These are phyloP conservation scores for Paracyclopina nana DNA, from an alignment of 1,140 invertebrate species.

Conservation along the genomic window DNA sequence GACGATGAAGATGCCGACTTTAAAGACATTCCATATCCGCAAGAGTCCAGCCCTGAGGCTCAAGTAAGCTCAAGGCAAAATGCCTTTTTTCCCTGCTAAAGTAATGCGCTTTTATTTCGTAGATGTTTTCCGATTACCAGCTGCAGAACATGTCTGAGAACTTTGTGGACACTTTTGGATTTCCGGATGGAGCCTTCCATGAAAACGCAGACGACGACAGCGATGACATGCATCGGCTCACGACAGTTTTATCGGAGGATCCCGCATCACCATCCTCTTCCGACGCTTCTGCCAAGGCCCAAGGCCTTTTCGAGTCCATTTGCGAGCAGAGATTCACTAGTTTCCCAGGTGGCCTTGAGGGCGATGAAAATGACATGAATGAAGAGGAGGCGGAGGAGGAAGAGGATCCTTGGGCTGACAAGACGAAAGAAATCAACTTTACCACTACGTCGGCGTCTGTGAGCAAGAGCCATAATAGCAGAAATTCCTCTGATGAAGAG, in stretches of 20 bases:
- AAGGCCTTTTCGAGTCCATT: neutral
- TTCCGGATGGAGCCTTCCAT: neutral
- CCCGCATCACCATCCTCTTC: neutral
- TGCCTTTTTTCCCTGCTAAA: neutral
- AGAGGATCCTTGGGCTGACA: neutral
- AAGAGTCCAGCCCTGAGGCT: neutral
- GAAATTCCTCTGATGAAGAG: neutral
- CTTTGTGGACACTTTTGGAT: neutral
- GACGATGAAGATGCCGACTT: neutral
- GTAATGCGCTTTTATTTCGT: neutral
- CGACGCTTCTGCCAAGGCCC: neutral
- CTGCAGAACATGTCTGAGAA: neutral
- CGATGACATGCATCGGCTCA: neutral
- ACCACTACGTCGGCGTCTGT: neutral
- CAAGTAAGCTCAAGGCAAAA: neutral
- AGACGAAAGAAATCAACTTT: neutral
- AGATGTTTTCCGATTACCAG: neutral
- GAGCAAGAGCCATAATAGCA: neutral
- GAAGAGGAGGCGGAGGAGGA: neutral
- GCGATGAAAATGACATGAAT: neutral
- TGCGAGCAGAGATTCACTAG: neutral
- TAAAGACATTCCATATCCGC: neutral
- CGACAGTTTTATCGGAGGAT: neutral
- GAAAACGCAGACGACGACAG: neutral
- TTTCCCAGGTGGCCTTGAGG: neutral